A percentile compares a stretch with the other conserved stretches of the same genome.
Evolutionary conservation across 2,888 invertebrate genomes (phyloP).

Genomic region (Molorchus minor): DNA sequence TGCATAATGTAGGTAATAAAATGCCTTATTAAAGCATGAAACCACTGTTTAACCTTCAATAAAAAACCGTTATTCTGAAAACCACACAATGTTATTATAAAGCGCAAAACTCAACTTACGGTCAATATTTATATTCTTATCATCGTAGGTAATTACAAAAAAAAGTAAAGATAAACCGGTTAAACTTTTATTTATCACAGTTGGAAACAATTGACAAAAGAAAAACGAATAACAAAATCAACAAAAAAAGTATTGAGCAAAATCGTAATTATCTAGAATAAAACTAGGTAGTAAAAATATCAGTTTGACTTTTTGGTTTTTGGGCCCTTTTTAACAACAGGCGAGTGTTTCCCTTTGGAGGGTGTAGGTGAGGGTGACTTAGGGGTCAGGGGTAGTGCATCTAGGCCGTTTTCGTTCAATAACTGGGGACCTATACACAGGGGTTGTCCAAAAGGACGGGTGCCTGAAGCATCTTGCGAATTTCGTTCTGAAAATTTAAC

Average conservation of each 20-base stretch:
- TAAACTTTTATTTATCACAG: conserved; percentile 58
- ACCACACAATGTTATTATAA: conserved; percentile 21
- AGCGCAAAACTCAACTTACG: conserved; percentile 20
- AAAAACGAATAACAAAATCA: conserved; percentile 37
- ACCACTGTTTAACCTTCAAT: not conserved
- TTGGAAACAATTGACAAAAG: conserved; percentile 51
- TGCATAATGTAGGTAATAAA: too few species aligned
- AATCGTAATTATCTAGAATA: conserved; percentile 28
- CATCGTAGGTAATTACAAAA: conserved; percentile 12
- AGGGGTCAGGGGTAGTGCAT: conserved; percentile 50
- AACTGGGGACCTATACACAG: conserved; percentile 69
- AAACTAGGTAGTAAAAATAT: conserved; percentile 24
- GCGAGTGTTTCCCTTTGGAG: conserved; percentile 53
- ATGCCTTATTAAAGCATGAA: too few species aligned
- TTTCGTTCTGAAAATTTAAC: conserved; percentile 58
- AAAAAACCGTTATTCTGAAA: conserved; percentile 2
- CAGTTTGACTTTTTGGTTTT: conserved; percentile 41
- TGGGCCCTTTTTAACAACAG: conserved; percentile 39
- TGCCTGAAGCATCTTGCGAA: conserved; percentile 61
- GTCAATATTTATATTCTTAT: too few species aligned
- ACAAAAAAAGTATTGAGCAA: conserved; percentile 48
- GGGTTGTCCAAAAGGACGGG: conserved; percentile 73
- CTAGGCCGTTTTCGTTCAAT: conserved; percentile 60
- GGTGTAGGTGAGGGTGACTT: conserved; percentile 58
- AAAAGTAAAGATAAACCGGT: conserved; percentile 18